These are phyloP conservation scores for Drosophila kepulauana DNA, from an alignment of 1,140 invertebrate species.

Conservation along the genomic window DNA sequence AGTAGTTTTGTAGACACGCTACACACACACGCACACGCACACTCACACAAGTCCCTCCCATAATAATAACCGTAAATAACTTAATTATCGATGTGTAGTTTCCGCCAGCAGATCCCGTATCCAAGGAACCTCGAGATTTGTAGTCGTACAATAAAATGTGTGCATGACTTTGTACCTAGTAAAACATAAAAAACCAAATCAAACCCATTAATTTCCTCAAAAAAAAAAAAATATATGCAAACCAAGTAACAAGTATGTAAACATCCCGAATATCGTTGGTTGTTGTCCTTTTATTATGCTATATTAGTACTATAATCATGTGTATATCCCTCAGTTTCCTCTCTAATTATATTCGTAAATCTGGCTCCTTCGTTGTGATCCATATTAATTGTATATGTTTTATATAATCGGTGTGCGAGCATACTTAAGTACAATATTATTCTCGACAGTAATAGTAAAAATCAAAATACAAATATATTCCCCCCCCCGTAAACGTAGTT, in stretches of 20 bases:
- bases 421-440: slow-evolving; percentile 17
- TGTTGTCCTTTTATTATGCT: slow-evolving; percentile 35
- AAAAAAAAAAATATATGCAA: slow-evolving; percentile 1
- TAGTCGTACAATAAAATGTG: slow-evolving; percentile 57
- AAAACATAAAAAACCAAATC: slow-evolving; percentile 3
- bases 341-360: slow-evolving; percentile 21
- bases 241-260: slow-evolving; percentile 43
- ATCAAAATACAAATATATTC: not conserved
- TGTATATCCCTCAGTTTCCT: slow-evolving; percentile 31
- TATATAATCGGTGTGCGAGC: slow-evolving; percentile 48
- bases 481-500: slow-evolving; percentile 27
- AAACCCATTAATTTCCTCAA: slow-evolving; percentile 9
- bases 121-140: slow-evolving; percentile 25
- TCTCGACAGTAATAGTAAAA: slow-evolving; percentile 13
- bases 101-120: slow-evolving; percentile 3
- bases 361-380: slow-evolving; percentile 44
- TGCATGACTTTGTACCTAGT: slow-evolving; percentile 51
- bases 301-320: slow-evolving; percentile 22
- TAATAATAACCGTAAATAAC: slow-evolving; percentile 33
- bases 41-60: slow-evolving; percentile 24
- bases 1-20: slow-evolving; percentile 76
- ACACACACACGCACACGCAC: slow-evolving; percentile 9
- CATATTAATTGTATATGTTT: slow-evolving; percentile 38
- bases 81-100: slow-evolving; percentile 64
- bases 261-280: slow-evolving; percentile 36